These are phyloP conservation scores for Halictus ligatus DNA, from an alignment of 2,888 invertebrate species.

Conservation along the genomic window DNA sequence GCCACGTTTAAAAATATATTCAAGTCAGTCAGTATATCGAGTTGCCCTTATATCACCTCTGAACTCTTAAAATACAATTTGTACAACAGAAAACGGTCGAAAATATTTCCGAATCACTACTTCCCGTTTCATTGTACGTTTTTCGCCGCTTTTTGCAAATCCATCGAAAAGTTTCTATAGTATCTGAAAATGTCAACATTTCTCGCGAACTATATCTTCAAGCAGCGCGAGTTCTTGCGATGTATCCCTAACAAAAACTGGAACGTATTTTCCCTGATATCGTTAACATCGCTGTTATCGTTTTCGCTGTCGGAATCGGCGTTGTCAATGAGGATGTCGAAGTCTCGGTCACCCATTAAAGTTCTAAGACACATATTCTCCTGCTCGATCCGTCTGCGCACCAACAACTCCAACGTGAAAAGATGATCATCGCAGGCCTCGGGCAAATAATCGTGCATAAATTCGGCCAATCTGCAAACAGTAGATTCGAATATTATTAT, in stretches of 20 bases:
- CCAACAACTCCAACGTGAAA: constrained; percentile 90
- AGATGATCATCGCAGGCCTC: constrained; percentile 91
- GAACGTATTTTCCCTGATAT: constrained; percentile 85
- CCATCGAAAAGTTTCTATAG: background rate
- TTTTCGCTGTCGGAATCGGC: constrained; percentile 55
- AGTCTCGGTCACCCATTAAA: constrained; percentile 85
- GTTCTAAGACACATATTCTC: constrained; percentile 86
- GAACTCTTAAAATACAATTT: constrained; percentile 26
- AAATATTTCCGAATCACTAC: constrained; percentile 1
- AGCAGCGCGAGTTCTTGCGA: constrained; percentile 91
- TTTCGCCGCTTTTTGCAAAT: background rate
- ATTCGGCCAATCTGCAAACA: constrained; percentile 88
- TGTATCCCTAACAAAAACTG: constrained; percentile 90
- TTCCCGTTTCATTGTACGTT: background rate
- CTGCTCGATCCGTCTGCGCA: constrained; percentile 84
- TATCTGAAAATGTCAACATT: background rate
- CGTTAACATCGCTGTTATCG: constrained; percentile 71
- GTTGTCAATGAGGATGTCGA: constrained; percentile 77
- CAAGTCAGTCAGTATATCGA: constrained; percentile 7
- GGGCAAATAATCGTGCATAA: constrained; percentile 92
- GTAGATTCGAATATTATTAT: background rate
- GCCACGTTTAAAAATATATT: background rate
- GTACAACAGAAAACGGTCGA: background rate
- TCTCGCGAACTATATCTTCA: constrained; percentile 88
- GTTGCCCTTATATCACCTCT: constrained; percentile 7